phyloP scores from a whole-genome alignment of 2,888 invertebrate species.

The Germaria angustata region DNA sequence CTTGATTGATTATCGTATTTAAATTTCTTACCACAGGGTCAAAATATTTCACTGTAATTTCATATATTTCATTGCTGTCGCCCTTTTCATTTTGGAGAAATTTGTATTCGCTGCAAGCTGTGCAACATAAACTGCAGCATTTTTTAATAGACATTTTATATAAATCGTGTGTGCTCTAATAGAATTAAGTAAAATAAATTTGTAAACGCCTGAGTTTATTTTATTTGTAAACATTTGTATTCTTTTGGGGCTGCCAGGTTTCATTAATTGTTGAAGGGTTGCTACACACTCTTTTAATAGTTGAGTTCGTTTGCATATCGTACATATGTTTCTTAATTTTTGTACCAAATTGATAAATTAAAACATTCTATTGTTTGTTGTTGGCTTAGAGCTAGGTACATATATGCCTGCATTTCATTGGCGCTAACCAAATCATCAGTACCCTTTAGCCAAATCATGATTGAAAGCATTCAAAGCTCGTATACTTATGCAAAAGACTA shows the following conservation, averaged over 20 bases:
- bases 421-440: too few species aligned
- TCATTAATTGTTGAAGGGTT: not conserved
- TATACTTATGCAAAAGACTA: too few species aligned
- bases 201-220: not conserved
- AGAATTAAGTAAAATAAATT: not conserved
- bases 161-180: not conserved
- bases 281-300: not conserved
- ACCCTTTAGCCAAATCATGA: too few species aligned
- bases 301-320: not conserved
- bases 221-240: slow-evolving; percentile 47
- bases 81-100: slow-evolving; percentile 47
- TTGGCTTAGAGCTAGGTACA: too few species aligned
- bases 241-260: not conserved
- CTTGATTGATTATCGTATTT: not conserved
- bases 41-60: slow-evolving; percentile 62
- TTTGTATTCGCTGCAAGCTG: slow-evolving; percentile 37
- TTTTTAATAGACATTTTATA: slow-evolving; percentile 39
- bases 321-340: too few species aligned
- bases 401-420: too few species aligned
- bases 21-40: slow-evolving; percentile 53
- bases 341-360: too few species aligned
- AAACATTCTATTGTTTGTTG: too few species aligned
- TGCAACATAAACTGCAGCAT: slow-evolving; percentile 54
- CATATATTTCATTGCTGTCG: slow-evolving; percentile 51
- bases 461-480: too few species aligned